A percentile compares a stretch with the other conserved stretches of the same genome.
Evolutionary conservation across 1,140 invertebrate genomes (phyloP).

Genomic region (Phymorhynchus buccinoides): DNA sequence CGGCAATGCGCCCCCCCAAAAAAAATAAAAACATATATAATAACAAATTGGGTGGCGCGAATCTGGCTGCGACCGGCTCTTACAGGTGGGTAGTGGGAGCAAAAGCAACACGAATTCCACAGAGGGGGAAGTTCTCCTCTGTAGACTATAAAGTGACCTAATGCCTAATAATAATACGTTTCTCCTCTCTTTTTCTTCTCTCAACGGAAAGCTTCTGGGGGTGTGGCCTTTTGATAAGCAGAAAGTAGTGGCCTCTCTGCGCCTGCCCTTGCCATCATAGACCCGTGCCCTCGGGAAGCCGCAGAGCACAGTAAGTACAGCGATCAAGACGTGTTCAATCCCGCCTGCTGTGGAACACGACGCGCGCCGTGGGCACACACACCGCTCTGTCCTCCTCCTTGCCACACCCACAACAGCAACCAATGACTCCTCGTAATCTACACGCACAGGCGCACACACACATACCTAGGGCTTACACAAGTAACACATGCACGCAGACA

Average conservation of each 20-base stretch:
- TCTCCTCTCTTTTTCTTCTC: too few relatives aligned
- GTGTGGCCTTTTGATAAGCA: constrained; percentile 34
- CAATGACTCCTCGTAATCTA: constrained; percentile 68
- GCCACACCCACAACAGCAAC: constrained; percentile 59
- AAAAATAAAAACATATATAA: too few relatives aligned
- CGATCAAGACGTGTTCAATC: constrained; percentile 61
- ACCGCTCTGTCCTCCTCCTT: constrained; percentile 61
- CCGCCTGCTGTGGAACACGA: constrained; percentile 67
- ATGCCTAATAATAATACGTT: too few relatives aligned
- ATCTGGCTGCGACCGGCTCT: too few relatives aligned
- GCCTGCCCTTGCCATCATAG: constrained; percentile 55
- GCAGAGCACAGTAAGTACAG: constrained; percentile 68
- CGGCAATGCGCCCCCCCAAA: too few relatives aligned
- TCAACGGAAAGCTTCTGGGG: constrained; percentile 1
- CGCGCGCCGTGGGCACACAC: constrained; percentile 65
- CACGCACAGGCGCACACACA: not conserved
- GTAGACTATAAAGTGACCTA: too few relatives aligned
- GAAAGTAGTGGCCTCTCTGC: constrained; percentile 26
- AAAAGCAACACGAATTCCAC: too few relatives aligned
- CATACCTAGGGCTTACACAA: too few relatives aligned
- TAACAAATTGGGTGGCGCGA: too few relatives aligned
- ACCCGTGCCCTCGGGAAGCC: constrained; percentile 66
- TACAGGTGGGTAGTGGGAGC: too few relatives aligned
- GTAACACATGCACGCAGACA: too few relatives aligned
- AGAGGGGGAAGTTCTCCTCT: too few relatives aligned